Evolutionary conservation across 2,888 invertebrate genomes (phyloP).

Genomic region (Caenorhabditis sp.): DNA sequence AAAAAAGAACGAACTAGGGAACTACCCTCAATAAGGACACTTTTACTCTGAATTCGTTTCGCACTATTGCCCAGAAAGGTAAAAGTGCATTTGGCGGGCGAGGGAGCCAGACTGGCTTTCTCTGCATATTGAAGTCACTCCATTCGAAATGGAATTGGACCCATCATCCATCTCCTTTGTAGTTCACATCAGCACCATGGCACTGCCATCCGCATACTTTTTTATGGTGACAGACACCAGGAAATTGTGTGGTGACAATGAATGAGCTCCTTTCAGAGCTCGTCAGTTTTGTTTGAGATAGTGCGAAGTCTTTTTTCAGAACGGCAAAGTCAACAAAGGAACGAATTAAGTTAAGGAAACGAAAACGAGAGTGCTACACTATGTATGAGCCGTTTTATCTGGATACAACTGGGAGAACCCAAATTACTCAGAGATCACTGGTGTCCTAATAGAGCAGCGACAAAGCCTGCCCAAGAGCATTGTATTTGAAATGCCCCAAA

Average conservation of each 20-base stretch:
- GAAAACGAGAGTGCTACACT: constrained; percentile 30
- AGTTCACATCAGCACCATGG: too few relatives aligned
- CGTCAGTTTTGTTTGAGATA: neutral
- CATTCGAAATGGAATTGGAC: too few relatives aligned
- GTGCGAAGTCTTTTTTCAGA: constrained; percentile 21
- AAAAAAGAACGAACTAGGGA: too few relatives aligned
- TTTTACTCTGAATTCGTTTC: neutral
- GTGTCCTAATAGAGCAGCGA: too few relatives aligned
- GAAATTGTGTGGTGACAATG: neutral
- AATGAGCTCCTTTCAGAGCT: neutral
- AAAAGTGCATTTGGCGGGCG: neutral
- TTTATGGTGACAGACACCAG: too few relatives aligned
- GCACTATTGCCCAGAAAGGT: neutral
- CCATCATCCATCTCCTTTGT: too few relatives aligned
- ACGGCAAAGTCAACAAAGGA: constrained; percentile 15
- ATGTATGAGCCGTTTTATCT: constrained; percentile 38
- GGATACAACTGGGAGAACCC: neutral
- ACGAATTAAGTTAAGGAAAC: constrained; percentile 3
- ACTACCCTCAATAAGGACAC: too few relatives aligned
- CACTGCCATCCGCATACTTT: too few relatives aligned
- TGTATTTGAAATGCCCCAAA: too few relatives aligned
- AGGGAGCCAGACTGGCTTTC: neutral
- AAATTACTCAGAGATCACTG: constrained; percentile 18
- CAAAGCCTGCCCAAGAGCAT: too few relatives aligned
- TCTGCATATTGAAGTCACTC: too few relatives aligned